Evolutionary conservation across 2,888 invertebrate genomes (phyloP).

Genomic region (Sesia apiformis): DNA sequence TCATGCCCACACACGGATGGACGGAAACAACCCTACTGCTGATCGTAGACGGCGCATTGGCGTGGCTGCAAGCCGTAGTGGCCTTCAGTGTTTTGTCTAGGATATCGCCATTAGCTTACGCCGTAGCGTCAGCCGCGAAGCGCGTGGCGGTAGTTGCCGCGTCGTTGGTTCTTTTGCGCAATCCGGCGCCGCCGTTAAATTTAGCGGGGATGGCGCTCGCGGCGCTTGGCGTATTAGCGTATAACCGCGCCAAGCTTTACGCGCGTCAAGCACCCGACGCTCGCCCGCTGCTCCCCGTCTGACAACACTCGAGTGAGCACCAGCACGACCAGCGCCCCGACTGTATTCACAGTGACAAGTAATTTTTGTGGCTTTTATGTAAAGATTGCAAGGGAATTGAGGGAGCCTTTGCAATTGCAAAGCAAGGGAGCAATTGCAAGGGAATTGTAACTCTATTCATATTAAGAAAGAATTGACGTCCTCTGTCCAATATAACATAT

Average conservation of each 20-base stretch:
- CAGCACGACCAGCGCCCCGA: no score
- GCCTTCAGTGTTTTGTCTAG: constrained; percentile 94
- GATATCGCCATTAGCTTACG: constrained; percentile 95
- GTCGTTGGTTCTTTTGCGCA: constrained; percentile 89
- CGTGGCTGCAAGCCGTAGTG: constrained; percentile 92
- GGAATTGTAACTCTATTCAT: no score
- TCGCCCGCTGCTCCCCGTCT: constrained; percentile 29
- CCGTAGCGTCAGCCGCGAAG: constrained; percentile 96
- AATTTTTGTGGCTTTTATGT: no score
- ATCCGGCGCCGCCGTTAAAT: constrained; percentile 92
- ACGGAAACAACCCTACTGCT: constrained; percentile 27
- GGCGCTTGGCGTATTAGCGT: constrained; percentile 90
- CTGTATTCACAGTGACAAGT: no score
- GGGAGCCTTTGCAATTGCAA: no score
- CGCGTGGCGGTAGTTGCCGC: constrained; percentile 92
- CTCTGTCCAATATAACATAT: no score
- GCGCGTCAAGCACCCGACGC: constrained; percentile 6
- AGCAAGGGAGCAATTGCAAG: no score
- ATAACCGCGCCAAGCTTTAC: constrained; percentile 76
- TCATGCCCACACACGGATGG: constrained; percentile 13
- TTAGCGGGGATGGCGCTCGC: constrained; percentile 93
- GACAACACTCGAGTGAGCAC: no score
- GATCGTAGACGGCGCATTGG: constrained; percentile 85
- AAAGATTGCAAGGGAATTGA: no score
- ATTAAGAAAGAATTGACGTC: no score